Evolutionary conservation across 2,888 invertebrate species (phyloP).

Genomic region (Proisotoma minuta): DNA sequence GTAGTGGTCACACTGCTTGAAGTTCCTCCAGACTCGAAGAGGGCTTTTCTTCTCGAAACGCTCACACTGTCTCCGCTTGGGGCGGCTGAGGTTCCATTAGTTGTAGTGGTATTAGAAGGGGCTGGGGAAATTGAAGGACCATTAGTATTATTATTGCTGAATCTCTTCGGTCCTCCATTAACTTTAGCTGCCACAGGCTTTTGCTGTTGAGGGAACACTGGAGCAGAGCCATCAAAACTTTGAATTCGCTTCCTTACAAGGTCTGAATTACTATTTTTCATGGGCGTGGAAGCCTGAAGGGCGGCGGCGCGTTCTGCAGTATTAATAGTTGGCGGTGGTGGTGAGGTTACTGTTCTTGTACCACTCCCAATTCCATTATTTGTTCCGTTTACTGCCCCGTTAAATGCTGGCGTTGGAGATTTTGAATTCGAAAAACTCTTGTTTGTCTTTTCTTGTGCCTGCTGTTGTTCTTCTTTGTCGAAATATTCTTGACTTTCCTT

Average conservation of each 20-base stretch:
- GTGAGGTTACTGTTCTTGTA: constrained; percentile 10
- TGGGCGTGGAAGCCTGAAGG: constrained; percentile 39
- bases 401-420: constrained; percentile 1
- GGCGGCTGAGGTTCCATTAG: neutral
- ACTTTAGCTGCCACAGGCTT: neutral
- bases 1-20: constrained; percentile 14
- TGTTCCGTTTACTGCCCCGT: neutral
- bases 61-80: constrained; percentile 32
- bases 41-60: constrained; percentile 35
- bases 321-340: constrained; percentile 15
- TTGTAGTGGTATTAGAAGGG: neutral
- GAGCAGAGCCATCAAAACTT: constrained; percentile 35
- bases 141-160: constrained; percentile 2
- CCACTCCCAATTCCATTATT: constrained; percentile 14
- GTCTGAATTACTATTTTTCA: constrained; percentile 32
- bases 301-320: constrained; percentile 33
- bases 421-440: constrained; percentile 1
- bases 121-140: neutral
- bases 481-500: constrained; percentile 45
- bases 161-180: neutral
- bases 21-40: constrained; percentile 40
- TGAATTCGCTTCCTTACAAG: constrained; percentile 42
- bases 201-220: constrained; percentile 5
- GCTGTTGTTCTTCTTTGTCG: constrained; percentile 26
- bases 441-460: neutral